Evolutionary conservation across 2,888 invertebrate species (phyloP), one percentile per base, ranked within the genome.

Genomic region (Idaea straminata): DNA sequence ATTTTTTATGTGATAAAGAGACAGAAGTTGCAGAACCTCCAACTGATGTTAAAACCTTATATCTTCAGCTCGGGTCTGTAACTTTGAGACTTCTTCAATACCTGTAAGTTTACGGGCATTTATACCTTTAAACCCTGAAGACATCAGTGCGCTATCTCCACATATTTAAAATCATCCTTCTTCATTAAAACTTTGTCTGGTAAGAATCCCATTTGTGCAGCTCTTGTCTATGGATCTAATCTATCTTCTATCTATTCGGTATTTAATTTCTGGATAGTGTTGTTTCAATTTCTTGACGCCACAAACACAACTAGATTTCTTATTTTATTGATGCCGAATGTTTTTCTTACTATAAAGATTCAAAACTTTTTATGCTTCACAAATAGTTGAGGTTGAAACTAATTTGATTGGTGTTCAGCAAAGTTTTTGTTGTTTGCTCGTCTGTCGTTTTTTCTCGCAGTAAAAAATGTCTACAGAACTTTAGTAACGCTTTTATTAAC

Each of bases 381-480:
- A 67, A 76, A 75, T 75, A 74, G 73, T 68, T 73, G 66, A 72
- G 70, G 73, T 72, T 72, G 68, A 63, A 68, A 72, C 63, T 79
- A 77, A 78, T 74, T 75, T 72, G 72, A 79, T 77, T 76, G 74
- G 69, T 74, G 67, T 63, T 59, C 62, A 67, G 63, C 64, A 15
- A 62, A 64, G 62, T 75, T 72, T 72, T 73, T 72, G 69, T 72
- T 62, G 67, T 67, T 66, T 65, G n/a, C 62, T 65, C 36, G 59
- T 70, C 66, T 63, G 58, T 10, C 57, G 65, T 70, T 74, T 71
- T 74, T 72, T 59, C 34, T 67, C 60, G 59, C 38, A 36, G 57
- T 61, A 62, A 71, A 65, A 69, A 69, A 64, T 64, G 63, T 57
- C 47, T 60, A 63, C 47, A 61, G 64, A n/a, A 63, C 64, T 36